A percentile compares a stretch with the other conserved stretches of the same genome.
Conservation (phyloP, 2,888 invertebrate genomes). For the Dasysyrphus albostriatus region DNA sequence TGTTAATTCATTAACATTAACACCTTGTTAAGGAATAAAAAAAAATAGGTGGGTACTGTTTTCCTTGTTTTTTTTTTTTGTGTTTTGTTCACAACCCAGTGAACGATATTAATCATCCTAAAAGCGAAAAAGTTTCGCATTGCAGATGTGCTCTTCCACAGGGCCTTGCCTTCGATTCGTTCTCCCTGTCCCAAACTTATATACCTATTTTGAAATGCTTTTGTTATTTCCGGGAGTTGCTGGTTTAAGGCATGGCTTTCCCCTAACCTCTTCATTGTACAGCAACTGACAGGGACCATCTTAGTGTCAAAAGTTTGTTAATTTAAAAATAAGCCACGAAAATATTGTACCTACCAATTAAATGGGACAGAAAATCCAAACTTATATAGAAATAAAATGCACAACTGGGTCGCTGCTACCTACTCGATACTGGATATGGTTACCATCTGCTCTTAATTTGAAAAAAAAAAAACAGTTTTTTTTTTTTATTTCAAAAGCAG, state of each 20-base stretch:
- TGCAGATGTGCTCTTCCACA: slow-evolving; percentile 53
- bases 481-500: no score
- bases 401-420: neutral
- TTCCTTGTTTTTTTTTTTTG: neutral
- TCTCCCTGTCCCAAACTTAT: neutral
- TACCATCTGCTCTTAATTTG: neutral
- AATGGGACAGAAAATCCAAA: slow-evolving; percentile 13
- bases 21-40: slow-evolving; percentile 50
- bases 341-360: slow-evolving; percentile 24
- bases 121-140: slow-evolving; percentile 70
- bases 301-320: slow-evolving; percentile 59
- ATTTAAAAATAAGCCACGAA: slow-evolving; percentile 49
- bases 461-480: neutral
- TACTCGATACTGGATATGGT: neutral
- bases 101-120: slow-evolving; percentile 64
- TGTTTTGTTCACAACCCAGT: slow-evolving; percentile 4
- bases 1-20: slow-evolving; percentile 62
- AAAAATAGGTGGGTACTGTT: slow-evolving; percentile 1
- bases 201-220: neutral
- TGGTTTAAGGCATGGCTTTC: neutral
- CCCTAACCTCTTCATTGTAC: neutral
- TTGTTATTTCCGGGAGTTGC: slow-evolving; percentile 28
- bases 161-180: neutral
- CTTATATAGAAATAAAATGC: neutral
- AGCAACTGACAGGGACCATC: slow-evolving; percentile 40